These are phyloP conservation scores for Sminthurides bifidus DNA, from an alignment of 1,140 invertebrate genomes.

Conservation along the genomic window DNA sequence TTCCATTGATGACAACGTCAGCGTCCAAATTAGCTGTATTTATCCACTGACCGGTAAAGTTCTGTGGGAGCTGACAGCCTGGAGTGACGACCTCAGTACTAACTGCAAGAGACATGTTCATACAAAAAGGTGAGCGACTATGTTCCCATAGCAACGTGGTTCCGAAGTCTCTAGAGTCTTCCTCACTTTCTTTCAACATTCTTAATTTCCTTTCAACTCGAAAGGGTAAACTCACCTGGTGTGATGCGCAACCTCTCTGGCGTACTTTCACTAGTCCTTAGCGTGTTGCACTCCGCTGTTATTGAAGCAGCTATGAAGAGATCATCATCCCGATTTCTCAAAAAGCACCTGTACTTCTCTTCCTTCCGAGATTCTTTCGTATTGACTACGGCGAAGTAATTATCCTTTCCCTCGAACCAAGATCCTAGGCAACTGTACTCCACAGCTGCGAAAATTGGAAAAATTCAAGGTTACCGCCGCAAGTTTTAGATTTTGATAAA, in stretches of 20 bases:
- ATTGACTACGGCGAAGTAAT: constrained; percentile 87
- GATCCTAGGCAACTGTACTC: constrained; percentile 88
- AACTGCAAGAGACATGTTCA: constrained; percentile 38
- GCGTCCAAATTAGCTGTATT: constrained; percentile 94
- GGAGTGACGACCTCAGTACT: constrained; percentile 76
- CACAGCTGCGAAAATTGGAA: constrained; percentile 47
- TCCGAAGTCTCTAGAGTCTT: not conserved
- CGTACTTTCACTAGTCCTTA: constrained; percentile 85
- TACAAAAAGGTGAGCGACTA: not conserved
- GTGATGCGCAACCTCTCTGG: constrained; percentile 77
- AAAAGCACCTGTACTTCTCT: constrained; percentile 83
- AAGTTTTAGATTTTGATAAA: constrained; percentile 14
- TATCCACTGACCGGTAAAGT: constrained; percentile 89
- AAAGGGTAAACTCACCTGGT: constrained; percentile 61
- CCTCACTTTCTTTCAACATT: not conserved
- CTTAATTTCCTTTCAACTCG: not conserved
- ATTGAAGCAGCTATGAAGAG: constrained; percentile 78
- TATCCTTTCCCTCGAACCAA: constrained; percentile 91
- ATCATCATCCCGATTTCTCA: constrained; percentile 89
- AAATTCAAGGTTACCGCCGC: not conserved
- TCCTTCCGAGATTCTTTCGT: constrained; percentile 87
- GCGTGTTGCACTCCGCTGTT: constrained; percentile 78
- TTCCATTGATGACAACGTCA: constrained; percentile 85
- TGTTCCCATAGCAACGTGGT: not conserved
- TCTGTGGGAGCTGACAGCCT: constrained; percentile 80